Percentiles rank a stretch among this genome's conserved stretches.
Conservation (phyloP, 92 coral and sea anemone species). For the Siderastrea radians region DNA sequence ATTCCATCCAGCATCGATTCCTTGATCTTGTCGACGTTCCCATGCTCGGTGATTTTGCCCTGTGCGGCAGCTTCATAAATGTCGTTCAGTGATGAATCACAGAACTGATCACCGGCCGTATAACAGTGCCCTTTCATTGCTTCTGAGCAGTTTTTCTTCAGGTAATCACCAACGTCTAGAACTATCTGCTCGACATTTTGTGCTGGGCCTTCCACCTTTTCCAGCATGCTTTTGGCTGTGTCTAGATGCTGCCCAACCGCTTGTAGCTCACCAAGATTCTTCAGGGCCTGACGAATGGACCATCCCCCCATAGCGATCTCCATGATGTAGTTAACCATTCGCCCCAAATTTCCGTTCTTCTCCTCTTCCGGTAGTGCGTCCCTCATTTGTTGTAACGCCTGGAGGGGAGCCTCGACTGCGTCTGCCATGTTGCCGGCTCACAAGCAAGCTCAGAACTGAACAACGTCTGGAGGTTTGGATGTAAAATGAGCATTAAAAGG, state of each 20-base stretch:
- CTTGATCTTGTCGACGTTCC: conserved; percentile 34
- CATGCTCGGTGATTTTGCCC: conserved; percentile 38
- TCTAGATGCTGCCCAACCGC: conserved; percentile 41
- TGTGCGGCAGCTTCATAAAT: conserved; percentile 40
- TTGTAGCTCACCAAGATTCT: conserved; percentile 43
- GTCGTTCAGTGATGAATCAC: conserved; percentile 44
- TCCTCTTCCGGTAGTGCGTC: conserved; percentile 55
- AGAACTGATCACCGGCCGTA: neutral
- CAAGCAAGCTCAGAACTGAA: neutral
- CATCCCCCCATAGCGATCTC: conserved; percentile 56
- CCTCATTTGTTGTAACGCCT: neutral
- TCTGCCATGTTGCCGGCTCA: neutral
- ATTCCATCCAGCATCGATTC: conserved; percentile 50
- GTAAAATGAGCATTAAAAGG: neutral
- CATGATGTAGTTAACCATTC: conserved; percentile 24
- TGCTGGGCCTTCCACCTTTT: conserved; percentile 6
- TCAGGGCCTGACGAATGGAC: conserved; percentile 48
- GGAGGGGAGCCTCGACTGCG: neutral
- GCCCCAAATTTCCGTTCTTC: conserved; percentile 38
- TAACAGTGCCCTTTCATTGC: conserved; percentile 31
- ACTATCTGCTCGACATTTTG: conserved; percentile 56
- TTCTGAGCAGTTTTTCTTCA: conserved; percentile 54
- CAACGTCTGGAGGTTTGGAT: too few species aligned
- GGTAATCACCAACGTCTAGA: conserved; percentile 51
- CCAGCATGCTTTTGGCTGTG: conserved; percentile 35